Percentiles rank a stretch among this genome's conserved stretches.
Evolutionary conservation across 2,113 vertebrate genomes (phyloP).

Genomic region (Anguilla japonica): DNA sequence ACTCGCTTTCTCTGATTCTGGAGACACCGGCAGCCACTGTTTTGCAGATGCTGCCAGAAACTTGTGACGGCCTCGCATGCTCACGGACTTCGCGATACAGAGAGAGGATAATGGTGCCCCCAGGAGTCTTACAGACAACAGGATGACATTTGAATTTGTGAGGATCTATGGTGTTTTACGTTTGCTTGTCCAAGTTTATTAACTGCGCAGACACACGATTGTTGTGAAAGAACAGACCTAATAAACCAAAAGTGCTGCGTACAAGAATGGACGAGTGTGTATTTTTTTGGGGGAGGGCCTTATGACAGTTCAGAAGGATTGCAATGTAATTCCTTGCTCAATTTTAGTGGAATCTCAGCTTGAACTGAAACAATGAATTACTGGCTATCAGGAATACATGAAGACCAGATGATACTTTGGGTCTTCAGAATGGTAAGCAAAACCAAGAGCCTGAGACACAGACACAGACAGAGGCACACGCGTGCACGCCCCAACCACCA

Average conservation of each 20-base stretch:
- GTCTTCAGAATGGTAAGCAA: not conserved
- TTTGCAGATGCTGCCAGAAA: not conserved
- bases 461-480: too few species aligned
- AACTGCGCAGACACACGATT: not conserved
- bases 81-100: not conserved
- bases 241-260: not conserved
- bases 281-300: not conserved
- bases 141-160: not conserved
- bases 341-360: not conserved
- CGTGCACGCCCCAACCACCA: too few species aligned
- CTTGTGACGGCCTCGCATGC: not conserved
- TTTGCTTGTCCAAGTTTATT: not conserved
- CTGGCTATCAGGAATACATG: slow-evolving; percentile 21
- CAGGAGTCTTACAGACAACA: not conserved
- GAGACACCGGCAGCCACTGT: not conserved
- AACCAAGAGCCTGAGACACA: slow-evolving; percentile 1
- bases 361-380: slow-evolving; percentile 18
- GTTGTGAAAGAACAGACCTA: not conserved
- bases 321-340: not conserved
- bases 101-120: not conserved
- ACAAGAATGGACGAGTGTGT: not conserved
- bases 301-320: too few species aligned
- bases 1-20: too few species aligned
- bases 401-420: slow-evolving; percentile 13
- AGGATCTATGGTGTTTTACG: not conserved